Conservation (phyloP, 1,140 invertebrate species). For the Bilobella aurantiaca region DNA sequence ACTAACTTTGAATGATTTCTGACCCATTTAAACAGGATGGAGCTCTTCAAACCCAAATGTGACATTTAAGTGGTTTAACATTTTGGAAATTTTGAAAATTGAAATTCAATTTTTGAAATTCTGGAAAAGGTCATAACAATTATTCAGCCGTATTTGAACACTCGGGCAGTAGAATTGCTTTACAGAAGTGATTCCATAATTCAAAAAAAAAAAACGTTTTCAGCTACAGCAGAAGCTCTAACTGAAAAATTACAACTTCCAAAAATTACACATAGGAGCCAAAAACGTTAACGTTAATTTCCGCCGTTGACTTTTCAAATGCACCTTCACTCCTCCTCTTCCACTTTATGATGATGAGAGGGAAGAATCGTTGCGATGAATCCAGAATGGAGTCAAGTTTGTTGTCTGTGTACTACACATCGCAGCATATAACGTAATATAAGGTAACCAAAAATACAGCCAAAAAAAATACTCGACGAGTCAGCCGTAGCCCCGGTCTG, state of each 20-base stretch:
- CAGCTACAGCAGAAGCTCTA: neutral
- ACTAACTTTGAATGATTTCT: no score
- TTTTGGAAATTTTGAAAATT: conserved; percentile 5
- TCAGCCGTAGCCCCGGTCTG: no score
- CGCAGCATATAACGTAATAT: no score
- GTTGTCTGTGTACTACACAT: no score
- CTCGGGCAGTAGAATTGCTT: neutral
- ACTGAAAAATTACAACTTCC: neutral
- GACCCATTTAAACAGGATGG: no score
- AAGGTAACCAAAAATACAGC: no score
- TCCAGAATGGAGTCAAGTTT: neutral
- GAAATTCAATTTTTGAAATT: neutral
- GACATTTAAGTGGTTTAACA: no score
- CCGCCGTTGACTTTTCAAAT: neutral
- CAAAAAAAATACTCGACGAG: no score
- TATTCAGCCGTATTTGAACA: neutral
- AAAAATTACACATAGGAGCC: neutral
- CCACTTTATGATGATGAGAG: neutral
- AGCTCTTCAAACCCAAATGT: no score
- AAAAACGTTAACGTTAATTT: neutral
- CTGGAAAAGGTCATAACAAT: neutral
- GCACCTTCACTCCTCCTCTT: neutral
- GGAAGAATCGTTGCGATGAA: neutral
- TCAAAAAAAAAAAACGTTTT: no score
- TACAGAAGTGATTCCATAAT: neutral